Evolutionary conservation across 2,113 vertebrate genomes (phyloP).

Genomic region (Elaphurus davidianus): DNA sequence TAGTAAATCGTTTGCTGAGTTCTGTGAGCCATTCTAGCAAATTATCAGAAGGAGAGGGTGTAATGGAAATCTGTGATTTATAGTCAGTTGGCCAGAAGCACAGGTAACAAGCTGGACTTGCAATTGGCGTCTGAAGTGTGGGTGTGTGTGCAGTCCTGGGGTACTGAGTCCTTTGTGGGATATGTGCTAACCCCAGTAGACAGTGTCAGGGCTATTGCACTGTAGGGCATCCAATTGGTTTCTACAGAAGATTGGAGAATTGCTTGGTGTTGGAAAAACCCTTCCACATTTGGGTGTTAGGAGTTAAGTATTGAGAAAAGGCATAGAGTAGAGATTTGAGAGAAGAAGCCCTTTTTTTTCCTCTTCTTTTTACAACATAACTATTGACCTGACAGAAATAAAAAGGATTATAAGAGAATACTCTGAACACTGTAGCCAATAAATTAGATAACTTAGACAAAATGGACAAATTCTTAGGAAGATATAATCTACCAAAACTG

Average conservation of each 20-base stretch:
- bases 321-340: neutral
- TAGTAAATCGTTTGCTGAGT: neutral
- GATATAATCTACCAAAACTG: neutral
- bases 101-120: neutral
- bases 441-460: neutral
- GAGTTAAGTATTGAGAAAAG: neutral
- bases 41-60: neutral
- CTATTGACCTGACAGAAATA: neutral
- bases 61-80: neutral
- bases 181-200: neutral
- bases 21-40: neutral
- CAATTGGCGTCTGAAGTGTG: too few species aligned
- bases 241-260: neutral
- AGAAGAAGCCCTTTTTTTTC: neutral
- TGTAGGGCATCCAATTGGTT: neutral
- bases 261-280: neutral
- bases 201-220: neutral
- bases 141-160: neutral
- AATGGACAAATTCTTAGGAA: neutral
- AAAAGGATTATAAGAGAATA: neutral
- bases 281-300: neutral
- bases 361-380: neutral
- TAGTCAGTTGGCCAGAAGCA: neutral
- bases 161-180: neutral
- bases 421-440: neutral